A percentile compares a stretch with the other conserved stretches of the same genome.
Conservation (phyloP, 2,888 invertebrate genomes). For the Entomobrya multifasciata region DNA sequence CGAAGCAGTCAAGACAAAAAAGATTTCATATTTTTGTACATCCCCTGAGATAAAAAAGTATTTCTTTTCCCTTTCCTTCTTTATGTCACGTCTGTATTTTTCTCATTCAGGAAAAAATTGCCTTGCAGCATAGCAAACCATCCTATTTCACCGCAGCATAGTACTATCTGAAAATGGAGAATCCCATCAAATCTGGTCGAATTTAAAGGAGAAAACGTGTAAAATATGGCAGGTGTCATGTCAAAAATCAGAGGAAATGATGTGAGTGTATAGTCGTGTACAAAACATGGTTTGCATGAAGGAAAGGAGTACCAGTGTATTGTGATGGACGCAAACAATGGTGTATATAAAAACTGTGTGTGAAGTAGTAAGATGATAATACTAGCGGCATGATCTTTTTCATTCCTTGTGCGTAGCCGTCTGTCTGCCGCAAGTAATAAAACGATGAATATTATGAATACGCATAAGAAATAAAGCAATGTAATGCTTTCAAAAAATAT, state of each 20-base stretch:
- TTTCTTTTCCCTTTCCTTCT: slow-evolving; percentile 27
- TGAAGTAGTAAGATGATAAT: slow-evolving; percentile 5
- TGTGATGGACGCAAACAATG: slow-evolving; percentile 3
- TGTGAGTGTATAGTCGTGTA: slow-evolving; percentile 20
- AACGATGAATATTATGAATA: slow-evolving; percentile 62
- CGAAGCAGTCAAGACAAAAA: slow-evolving; percentile 42
- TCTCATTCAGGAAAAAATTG: slow-evolving; percentile 41
- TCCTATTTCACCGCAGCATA: slow-evolving; percentile 21
- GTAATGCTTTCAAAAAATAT: not conserved
- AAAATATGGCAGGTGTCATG: slow-evolving; percentile 72
- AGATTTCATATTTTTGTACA: slow-evolving; percentile 43
- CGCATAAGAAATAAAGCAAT: slow-evolving; percentile 35
- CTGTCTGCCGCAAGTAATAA: slow-evolving; percentile 61
- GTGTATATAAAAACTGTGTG: slow-evolving; percentile 13
- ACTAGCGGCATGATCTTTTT: slow-evolving; percentile 24
- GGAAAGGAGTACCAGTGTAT: not conserved
- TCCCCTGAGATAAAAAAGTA: slow-evolving; percentile 49
- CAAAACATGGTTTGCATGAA: not conserved
- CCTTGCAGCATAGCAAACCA: slow-evolving; percentile 5
- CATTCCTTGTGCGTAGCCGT: slow-evolving; percentile 43
- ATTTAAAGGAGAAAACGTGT: slow-evolving; percentile 70
- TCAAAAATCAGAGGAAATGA: slow-evolving; percentile 64
- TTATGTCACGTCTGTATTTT: not conserved
- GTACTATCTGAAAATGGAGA: slow-evolving; percentile 43
- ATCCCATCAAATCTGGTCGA: slow-evolving; percentile 62